Base-by-base conservation (phyloP, 2,888 invertebrate genomes). In the Tinea trinotella region DNA sequence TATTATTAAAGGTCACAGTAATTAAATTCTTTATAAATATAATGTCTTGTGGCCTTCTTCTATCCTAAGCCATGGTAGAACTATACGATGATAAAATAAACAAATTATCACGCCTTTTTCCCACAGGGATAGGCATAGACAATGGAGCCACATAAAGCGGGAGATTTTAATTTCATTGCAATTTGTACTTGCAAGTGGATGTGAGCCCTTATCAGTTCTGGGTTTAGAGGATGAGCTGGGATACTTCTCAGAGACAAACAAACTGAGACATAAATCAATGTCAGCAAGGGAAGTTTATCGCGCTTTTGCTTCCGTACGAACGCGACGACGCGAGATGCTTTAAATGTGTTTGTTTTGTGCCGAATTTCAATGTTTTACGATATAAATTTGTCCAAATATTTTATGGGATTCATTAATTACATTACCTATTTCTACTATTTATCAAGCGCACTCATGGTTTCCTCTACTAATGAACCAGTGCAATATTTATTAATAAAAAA, bases 211-310 rank as follows among this genome's bases (percentile, higher is more conserved):
- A 81, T 81, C 82, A 66, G 65, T 65, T 70, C 54, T 24, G 54
- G 54, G 72, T 74, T 24, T 50, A n/a, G n/a, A 40, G 40, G 53
- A 53, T 40, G 53, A 53, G 53, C 50, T 20, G 22, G 48, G 48
- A 24, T 13, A 22, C 10, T 24, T 22, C 54, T 15, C 56, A 69
- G 72, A 68, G 71, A 81, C 80, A 79, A 81, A 81, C 80, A 80
- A 82, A 78, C 77, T 70, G 68, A 74, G 74, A 76, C 77, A 83
- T 84, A 83, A 83, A 84, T 84, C 84, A 83, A 82, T 65, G 84
- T 83, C 84, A 76, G 67, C 68, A 67, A 65, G 67, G 65, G 67
- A 74, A 76, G 75, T 81, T 67, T 82, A 83, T 83, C 84, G 74
- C 76, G 69, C 67, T 71, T 64, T 61, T 62, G 62, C 63, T 64